These are phyloP conservation scores for Grapholita molesta DNA, from an alignment of 1,140 invertebrate species.

Conservation along the genomic window DNA sequence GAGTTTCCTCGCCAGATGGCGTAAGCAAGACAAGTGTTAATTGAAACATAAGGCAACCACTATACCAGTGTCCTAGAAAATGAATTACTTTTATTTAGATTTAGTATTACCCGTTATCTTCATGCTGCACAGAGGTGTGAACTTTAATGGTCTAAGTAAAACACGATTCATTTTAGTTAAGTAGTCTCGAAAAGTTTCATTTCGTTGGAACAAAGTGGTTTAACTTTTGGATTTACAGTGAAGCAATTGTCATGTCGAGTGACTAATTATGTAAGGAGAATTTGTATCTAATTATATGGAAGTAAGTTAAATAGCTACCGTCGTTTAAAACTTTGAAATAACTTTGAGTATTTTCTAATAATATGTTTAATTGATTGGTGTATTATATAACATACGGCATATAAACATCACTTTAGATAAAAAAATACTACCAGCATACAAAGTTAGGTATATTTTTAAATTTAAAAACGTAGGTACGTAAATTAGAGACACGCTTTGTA, in stretches of 20 bases:
- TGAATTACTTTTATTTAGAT: conserved; percentile 12
- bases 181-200: background rate
- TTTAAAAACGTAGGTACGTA: too few species aligned
- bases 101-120: background rate
- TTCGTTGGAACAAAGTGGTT: background rate
- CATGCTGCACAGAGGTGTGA: background rate
- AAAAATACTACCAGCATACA: too few species aligned
- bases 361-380: background rate
- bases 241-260: background rate
- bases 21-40: background rate
- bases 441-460: too few species aligned
- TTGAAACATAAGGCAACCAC: conserved; percentile 7
- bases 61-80: conserved; percentile 12
- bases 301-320: background rate
- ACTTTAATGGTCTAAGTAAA: background rate
- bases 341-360: too few species aligned
- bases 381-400: too few species aligned
- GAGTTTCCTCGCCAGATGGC: background rate
- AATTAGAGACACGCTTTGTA: too few species aligned
- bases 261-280: background rate
- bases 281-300: background rate
- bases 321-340: background rate
- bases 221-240: background rate
- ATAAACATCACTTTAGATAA: too few species aligned
- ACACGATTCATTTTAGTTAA: background rate